A percentile compares a stretch with the other conserved stretches of the same genome.
phyloP scores from a whole-genome alignment of 2,888 invertebrate genomes.

The Pardosa pseudoannulata region DNA sequence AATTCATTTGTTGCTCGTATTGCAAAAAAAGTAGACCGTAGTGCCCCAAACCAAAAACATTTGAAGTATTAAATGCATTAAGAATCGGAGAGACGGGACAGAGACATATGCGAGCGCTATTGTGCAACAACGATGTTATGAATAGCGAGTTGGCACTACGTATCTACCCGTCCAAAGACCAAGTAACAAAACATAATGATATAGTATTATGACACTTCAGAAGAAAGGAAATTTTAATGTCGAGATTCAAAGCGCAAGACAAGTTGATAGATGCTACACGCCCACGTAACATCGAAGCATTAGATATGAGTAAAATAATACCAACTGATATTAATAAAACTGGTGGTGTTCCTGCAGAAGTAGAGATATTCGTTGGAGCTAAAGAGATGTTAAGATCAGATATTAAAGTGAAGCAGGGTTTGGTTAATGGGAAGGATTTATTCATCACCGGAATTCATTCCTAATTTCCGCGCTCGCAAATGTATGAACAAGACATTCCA shows the following conservation, averaged over 20 bases:
- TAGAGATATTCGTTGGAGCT: constrained; percentile 31
- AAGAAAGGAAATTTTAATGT: constrained; percentile 3
- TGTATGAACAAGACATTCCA: no score
- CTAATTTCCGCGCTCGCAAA: no score
- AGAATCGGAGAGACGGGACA: constrained; percentile 9
- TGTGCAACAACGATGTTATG: not conserved
- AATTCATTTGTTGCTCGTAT: constrained; percentile 20
- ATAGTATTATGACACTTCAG: constrained; percentile 9
- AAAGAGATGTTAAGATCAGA: not conserved
- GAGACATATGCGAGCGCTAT: not conserved
- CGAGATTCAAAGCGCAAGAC: constrained; percentile 22
- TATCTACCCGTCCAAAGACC: constrained; percentile 21
- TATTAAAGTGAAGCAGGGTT: no score
- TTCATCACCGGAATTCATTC: no score
- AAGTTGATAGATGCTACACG: not conserved
- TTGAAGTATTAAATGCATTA: constrained; percentile 22
- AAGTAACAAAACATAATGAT: not conserved
- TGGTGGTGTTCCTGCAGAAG: constrained; percentile 29
- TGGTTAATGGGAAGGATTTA: no score
- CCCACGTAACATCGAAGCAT: not conserved
- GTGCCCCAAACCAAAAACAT: no score
- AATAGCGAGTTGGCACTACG: constrained; percentile 27
- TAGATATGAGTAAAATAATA: constrained; percentile 13
- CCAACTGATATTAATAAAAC: not conserved
- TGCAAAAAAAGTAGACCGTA: not conserved